Conservation (phyloP, 2,888 invertebrate genomes). For the Atethmia centrago region DNA sequence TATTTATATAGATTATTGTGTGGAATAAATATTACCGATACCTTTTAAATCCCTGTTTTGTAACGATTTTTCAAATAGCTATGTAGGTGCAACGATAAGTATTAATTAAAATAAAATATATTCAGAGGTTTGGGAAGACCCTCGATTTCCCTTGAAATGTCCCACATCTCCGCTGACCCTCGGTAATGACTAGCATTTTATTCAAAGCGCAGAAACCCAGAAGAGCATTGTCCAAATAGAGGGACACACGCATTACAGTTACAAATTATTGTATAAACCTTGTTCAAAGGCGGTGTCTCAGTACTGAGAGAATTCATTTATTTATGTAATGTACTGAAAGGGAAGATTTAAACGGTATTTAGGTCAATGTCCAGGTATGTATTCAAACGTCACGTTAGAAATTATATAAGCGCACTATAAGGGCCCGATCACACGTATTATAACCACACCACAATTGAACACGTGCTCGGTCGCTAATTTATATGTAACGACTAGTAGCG, state of each 20-base stretch:
- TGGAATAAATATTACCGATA: no score
- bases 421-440: no score
- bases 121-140: not conserved
- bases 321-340: not conserved
- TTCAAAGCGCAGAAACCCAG: conserved; percentile 37
- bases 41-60: not conserved
- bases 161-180: conserved; percentile 7
- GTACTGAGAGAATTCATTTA: no score
- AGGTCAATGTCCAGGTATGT: not conserved
- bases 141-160: conserved; percentile 17
- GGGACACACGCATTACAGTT: conserved; percentile 24
- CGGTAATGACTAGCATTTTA: conserved; percentile 39
- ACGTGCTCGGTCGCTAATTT: no score
- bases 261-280: conserved; percentile 33
- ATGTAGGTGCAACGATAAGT: not conserved
- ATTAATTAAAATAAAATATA: not conserved
- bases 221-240: conserved; percentile 22
- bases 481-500: no score
- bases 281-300: not conserved
- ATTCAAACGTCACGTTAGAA: no score
- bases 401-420: no score
- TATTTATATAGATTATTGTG: no score
- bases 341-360: not conserved
- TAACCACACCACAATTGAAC: no score
- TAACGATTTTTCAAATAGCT: not conserved